Conservation (phyloP, 2,888 invertebrate genomes). For the Crepidodera aurea region DNA sequence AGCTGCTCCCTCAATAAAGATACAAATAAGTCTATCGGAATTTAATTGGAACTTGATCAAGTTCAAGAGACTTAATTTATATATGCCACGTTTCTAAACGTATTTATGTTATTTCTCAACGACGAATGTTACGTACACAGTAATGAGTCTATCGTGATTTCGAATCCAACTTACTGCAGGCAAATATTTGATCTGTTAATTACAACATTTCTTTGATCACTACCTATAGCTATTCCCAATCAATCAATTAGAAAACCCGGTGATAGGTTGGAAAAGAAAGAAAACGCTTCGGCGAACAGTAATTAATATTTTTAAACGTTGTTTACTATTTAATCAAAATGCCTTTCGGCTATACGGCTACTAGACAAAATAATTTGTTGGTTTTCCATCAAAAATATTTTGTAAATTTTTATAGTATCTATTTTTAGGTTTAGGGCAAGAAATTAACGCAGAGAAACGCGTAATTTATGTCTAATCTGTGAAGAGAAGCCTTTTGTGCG, state of each 20-base stretch:
- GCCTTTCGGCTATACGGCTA: too few relatives aligned
- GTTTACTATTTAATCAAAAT: too few relatives aligned
- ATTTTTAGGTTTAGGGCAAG: too few relatives aligned
- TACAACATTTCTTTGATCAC: slow-evolving; percentile 8
- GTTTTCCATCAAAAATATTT: too few relatives aligned
- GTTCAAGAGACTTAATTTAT: slow-evolving; percentile 3
- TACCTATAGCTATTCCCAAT: slow-evolving; percentile 4
- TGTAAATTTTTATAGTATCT: too few relatives aligned
- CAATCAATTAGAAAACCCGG: slow-evolving; percentile 1
- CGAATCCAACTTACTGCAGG: neutral
- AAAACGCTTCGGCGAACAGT: too few relatives aligned
- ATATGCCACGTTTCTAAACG: neutral
- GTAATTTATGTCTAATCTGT: too few relatives aligned
- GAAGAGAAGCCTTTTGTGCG: too few relatives aligned
- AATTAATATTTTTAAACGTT: too few relatives aligned
- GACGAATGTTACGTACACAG: neutral
- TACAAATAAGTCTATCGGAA: neutral
- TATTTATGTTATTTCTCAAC: slow-evolving; percentile 3
- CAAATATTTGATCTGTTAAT: slow-evolving; percentile 9
- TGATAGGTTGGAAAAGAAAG: neutral
- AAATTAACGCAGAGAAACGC: too few relatives aligned
- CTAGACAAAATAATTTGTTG: too few relatives aligned
- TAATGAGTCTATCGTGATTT: slow-evolving; percentile 4
- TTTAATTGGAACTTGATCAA: neutral
- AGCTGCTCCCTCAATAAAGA: too few relatives aligned